These are phyloP conservation scores for Callithrix jacchus DNA, from an alignment of 2,113 vertebrate species.

Conservation along the genomic window DNA sequence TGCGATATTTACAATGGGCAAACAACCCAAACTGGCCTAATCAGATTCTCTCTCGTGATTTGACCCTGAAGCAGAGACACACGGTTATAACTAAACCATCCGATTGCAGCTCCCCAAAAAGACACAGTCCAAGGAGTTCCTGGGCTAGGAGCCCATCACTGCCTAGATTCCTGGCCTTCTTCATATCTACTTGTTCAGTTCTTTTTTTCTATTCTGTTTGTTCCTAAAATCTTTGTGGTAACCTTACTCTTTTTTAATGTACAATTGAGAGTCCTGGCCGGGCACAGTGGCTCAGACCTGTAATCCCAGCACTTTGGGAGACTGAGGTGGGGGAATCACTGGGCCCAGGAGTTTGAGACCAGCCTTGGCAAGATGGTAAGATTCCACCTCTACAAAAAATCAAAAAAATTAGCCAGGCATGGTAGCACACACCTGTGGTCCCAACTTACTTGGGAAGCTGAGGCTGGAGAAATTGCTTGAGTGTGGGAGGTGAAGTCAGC, in stretches of 20 bases:
- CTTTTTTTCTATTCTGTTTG: slow-evolving; percentile 29
- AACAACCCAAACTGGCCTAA: neutral
- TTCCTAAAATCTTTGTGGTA: neutral
- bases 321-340: too few relatives aligned
- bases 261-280: neutral
- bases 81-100: neutral
- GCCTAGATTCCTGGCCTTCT: slow-evolving; percentile 17
- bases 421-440: too few relatives aligned
- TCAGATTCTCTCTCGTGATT: neutral
- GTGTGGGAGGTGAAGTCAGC: too few relatives aligned
- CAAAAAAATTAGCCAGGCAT: too few relatives aligned
- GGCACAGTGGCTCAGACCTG: too few relatives aligned
- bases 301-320: too few relatives aligned
- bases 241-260: neutral
- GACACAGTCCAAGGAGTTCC: neutral
- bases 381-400: too few relatives aligned
- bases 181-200: neutral
- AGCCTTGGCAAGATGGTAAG: too few relatives aligned
- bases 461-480: too few relatives aligned
- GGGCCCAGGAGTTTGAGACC: too few relatives aligned
- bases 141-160: neutral
- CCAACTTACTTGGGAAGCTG: too few relatives aligned
- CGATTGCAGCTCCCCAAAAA: neutral
- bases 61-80: neutral
- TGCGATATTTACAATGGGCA: neutral